phyloP scores from a whole-genome alignment of 2,797 vertebrate species.

The Muraenolepis orangiensis region DNA sequence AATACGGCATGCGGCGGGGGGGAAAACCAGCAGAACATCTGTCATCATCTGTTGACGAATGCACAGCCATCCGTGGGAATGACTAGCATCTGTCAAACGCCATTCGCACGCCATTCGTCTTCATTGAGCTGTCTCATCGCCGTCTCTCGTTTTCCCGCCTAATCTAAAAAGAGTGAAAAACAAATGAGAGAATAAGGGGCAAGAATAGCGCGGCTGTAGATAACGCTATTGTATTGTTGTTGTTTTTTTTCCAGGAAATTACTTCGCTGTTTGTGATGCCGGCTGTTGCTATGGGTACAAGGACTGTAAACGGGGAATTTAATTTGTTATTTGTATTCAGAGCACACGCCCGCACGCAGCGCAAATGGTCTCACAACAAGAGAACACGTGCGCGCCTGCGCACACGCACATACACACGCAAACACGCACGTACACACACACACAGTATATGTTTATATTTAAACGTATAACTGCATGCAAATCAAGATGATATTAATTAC shows the following conservation, averaged over 20 bases:
- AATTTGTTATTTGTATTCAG: constrained; percentile 27
- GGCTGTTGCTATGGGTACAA: constrained; percentile 24
- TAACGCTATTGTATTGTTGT: not conserved
- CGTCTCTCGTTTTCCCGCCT: no score
- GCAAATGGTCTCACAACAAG: constrained; percentile 8
- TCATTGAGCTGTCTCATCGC: constrained; percentile 45
- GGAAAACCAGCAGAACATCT: constrained; percentile 37
- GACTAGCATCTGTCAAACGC: constrained; percentile 55
- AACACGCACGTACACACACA: constrained; percentile 16
- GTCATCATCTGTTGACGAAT: constrained; percentile 56
- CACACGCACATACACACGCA: constrained; percentile 18
- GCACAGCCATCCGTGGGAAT: constrained; percentile 37
- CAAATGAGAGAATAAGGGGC: not conserved
- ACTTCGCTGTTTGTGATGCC: not conserved
- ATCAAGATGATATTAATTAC: constrained; percentile 49
- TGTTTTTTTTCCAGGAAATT: not conserved
- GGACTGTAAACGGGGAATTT: constrained; percentile 26
- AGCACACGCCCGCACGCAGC: constrained; percentile 7
- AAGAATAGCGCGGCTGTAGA: not conserved
- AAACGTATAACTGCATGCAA: not conserved
- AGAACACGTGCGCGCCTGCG: not conserved
- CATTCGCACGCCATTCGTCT: constrained; percentile 60
- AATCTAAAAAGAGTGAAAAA: not conserved
- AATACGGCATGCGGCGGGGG: constrained; percentile 30
- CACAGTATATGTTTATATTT: not conserved